Evolutionary conservation across 1,140 invertebrate species (phyloP).

Genomic region (Dinothrombium tinctorium): DNA sequence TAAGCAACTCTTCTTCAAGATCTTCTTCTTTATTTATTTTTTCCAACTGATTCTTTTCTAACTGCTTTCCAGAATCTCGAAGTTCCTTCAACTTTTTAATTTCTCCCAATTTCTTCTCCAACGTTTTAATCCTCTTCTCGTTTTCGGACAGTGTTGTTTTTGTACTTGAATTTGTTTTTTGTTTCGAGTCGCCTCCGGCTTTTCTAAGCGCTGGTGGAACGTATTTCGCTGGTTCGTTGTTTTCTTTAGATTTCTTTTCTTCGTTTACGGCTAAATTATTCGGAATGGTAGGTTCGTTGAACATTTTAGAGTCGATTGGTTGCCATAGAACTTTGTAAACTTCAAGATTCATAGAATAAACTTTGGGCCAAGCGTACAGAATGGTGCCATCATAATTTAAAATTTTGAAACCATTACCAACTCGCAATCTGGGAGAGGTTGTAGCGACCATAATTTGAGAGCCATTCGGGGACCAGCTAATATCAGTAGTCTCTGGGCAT

Average conservation of each 20-base stretch:
- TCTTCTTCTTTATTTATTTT: no score
- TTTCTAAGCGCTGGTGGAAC: slow-evolving; percentile 25
- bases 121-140: slow-evolving; percentile 23
- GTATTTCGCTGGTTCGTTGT: slow-evolving; percentile 15
- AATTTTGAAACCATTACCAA: slow-evolving; percentile 72
- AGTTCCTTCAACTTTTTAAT: slow-evolving; percentile 37
- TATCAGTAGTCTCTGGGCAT: slow-evolving; percentile 60
- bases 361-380: slow-evolving; percentile 44
- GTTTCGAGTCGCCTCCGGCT: slow-evolving; percentile 28
- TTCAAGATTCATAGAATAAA: neutral
- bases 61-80: slow-evolving; percentile 2
- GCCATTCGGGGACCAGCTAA: slow-evolving; percentile 78
- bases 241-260: slow-evolving; percentile 24
- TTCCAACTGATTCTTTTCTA: no score
- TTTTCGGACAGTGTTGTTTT: slow-evolving; percentile 44
- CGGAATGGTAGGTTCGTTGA: slow-evolving; percentile 38
- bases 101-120: slow-evolving; percentile 51
- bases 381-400: slow-evolving; percentile 70
- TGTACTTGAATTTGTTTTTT: slow-evolving; percentile 35
- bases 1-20: no score
- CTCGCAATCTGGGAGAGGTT: slow-evolving; percentile 65
- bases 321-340: slow-evolving; percentile 22
- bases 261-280: slow-evolving; percentile 29
- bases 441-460: slow-evolving; percentile 79
- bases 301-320: slow-evolving; percentile 39